Conservation (phyloP, 2,888 invertebrate genomes). For the Erannis defoliaria region DNA sequence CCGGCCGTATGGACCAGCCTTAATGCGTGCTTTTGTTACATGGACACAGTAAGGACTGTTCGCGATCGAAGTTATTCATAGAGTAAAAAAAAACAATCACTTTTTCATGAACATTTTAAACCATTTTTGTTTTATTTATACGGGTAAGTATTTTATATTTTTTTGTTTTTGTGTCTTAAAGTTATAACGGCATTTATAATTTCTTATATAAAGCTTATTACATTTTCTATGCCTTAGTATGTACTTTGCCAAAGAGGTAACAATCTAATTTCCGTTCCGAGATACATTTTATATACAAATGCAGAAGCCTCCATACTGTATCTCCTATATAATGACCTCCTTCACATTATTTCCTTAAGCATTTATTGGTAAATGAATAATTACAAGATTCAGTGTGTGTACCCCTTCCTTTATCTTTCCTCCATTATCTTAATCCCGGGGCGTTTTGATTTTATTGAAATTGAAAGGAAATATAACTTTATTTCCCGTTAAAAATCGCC, state of each 20-base stretch:
- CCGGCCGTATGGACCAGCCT: conserved; percentile 34
- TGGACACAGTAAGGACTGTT: background rate
- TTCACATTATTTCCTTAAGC: conserved; percentile 26
- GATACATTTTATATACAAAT: too few relatives aligned
- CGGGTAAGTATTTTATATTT: too few relatives aligned
- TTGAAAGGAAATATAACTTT: conserved; percentile 16
- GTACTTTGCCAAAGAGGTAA: too few relatives aligned
- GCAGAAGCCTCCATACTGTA: conserved; percentile 10
- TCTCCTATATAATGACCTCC: background rate
- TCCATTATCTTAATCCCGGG: conserved; percentile 13
- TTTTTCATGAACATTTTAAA: too few relatives aligned
- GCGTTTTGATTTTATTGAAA: conserved; percentile 17
- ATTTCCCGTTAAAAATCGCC: background rate
- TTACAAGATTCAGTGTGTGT: conserved; percentile 21
- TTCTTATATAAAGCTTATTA: too few relatives aligned
- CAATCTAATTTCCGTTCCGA: too few relatives aligned
- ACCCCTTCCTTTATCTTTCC: conserved; percentile 23
- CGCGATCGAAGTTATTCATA: background rate
- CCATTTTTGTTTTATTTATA: too few relatives aligned
- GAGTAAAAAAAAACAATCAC: too few relatives aligned
- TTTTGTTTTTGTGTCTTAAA: too few relatives aligned
- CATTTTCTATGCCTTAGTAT: too few relatives aligned
- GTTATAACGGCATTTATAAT: too few relatives aligned
- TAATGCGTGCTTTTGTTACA: background rate
- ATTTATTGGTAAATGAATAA: conserved; percentile 26